phyloP scores from a whole-genome alignment of 2,797 vertebrate species.

The Cetoscarus ocellatus region DNA sequence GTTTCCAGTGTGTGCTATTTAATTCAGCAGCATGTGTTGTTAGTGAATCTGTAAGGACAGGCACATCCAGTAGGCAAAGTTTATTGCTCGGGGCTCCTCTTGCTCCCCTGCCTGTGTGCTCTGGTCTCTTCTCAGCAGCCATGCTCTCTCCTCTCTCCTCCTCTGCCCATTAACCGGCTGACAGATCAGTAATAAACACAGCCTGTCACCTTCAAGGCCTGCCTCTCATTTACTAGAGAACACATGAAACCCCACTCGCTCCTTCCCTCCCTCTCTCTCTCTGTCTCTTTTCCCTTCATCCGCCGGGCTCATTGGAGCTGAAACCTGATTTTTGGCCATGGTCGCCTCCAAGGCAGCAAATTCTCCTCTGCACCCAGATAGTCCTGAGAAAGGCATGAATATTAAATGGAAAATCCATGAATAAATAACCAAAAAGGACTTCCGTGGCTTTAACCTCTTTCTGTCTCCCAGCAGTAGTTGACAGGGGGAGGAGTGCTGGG shows the following conservation, averaged over 20 bases:
- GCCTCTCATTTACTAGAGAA: constrained; percentile 86
- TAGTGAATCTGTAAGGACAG: constrained; percentile 63
- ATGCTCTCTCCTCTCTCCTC: constrained; percentile 68
- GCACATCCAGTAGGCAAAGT: constrained; percentile 59
- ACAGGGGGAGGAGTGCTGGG: constrained; percentile 49
- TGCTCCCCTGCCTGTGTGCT: constrained; percentile 65
- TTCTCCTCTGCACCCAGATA: constrained; percentile 81
- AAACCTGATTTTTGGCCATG: constrained; percentile 83
- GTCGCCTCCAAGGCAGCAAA: constrained; percentile 80
- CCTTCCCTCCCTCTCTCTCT: constrained; percentile 51
- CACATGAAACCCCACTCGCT: constrained; percentile 78
- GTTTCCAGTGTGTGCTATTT: constrained; percentile 9
- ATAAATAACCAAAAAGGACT: constrained; percentile 85
- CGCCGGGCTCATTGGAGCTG: constrained; percentile 83
- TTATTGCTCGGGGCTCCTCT: constrained; percentile 71
- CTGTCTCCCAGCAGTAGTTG: constrained; percentile 71
- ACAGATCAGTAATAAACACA: constrained; percentile 90
- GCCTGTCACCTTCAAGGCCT: constrained; percentile 88
- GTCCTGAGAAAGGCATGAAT: constrained; percentile 87
- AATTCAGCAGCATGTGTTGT: constrained; percentile 47
- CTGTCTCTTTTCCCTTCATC: constrained; percentile 69
- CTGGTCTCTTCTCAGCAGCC: constrained; percentile 69
- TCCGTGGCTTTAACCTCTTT: constrained; percentile 74
- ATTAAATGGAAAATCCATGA: constrained; percentile 87
- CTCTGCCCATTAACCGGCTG: constrained; percentile 86